A percentile compares a stretch with the other conserved stretches of the same genome.
Conservation (phyloP, 2,113 vertebrate genomes). For the Tachysurus vachellii region DNA sequence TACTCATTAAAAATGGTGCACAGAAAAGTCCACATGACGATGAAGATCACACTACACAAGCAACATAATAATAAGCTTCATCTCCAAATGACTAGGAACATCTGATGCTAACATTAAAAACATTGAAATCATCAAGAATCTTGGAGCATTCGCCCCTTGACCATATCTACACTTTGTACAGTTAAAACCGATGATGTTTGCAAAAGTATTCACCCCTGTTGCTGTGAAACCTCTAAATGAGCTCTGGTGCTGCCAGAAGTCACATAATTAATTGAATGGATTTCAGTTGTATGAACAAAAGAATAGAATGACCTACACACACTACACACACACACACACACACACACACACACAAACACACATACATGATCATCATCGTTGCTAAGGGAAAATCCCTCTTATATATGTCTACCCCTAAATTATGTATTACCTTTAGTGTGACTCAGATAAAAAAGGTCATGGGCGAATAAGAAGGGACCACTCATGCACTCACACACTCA, state of each 20-base stretch:
- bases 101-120: neutral
- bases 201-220: too few species aligned
- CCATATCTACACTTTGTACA: too few species aligned
- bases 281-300: too few species aligned
- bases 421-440: neutral
- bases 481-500: neutral
- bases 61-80: neutral
- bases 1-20: neutral
- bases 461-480: conserved; percentile 59
- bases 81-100: neutral
- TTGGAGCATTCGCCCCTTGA: neutral
- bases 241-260: too few species aligned
- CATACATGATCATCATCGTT: neutral
- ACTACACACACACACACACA: neutral
- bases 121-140: neutral
- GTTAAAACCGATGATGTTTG: too few species aligned
- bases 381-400: conserved; percentile 4
- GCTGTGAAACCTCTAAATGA: too few species aligned
- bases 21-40: neutral
- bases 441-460: conserved; percentile 27
- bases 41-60: neutral
- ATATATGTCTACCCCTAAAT: neutral
- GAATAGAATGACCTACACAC: too few species aligned
- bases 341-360: neutral
- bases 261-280: too few species aligned